Conservation (phyloP, 2,113 vertebrate species). For the Hypomesus transpacificus region DNA sequence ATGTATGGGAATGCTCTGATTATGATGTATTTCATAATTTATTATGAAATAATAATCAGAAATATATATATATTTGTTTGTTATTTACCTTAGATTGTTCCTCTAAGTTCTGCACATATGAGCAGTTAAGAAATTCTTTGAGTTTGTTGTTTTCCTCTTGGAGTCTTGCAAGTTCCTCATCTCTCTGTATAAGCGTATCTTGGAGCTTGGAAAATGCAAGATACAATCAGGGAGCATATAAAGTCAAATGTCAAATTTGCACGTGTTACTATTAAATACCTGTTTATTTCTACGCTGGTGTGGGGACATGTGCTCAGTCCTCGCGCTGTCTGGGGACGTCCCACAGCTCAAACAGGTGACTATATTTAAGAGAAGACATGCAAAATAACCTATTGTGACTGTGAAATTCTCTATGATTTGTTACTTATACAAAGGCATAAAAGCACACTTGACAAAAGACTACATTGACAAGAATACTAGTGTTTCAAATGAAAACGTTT, state of each 20-base stretch:
- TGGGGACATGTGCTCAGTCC: conserved; percentile 78
- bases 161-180: conserved; percentile 87
- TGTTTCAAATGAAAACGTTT: neutral
- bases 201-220: conserved; percentile 75
- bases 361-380: conserved; percentile 28
- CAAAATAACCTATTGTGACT: conserved; percentile 1
- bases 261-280: conserved; percentile 60
- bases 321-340: conserved; percentile 49
- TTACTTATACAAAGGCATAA: neutral
- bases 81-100: conserved; percentile 79
- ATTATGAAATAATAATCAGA: too few species aligned
- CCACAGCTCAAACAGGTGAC: conserved; percentile 30
- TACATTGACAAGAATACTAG: neutral
- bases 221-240: neutral
- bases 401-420: neutral
- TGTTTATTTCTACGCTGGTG: conserved; percentile 89
- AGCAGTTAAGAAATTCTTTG: conserved; percentile 84
- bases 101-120: conserved; percentile 83
- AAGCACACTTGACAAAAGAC: neutral
- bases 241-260: neutral
- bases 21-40: too few species aligned
- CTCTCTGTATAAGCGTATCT: conserved; percentile 88
- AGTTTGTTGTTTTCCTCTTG: conserved; percentile 93
- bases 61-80: conserved; percentile 70
- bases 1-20: too few species aligned